These are phyloP conservation scores for Leiothrix lutea DNA, from an alignment of 2,113 vertebrate genomes.

Conservation along the genomic window DNA sequence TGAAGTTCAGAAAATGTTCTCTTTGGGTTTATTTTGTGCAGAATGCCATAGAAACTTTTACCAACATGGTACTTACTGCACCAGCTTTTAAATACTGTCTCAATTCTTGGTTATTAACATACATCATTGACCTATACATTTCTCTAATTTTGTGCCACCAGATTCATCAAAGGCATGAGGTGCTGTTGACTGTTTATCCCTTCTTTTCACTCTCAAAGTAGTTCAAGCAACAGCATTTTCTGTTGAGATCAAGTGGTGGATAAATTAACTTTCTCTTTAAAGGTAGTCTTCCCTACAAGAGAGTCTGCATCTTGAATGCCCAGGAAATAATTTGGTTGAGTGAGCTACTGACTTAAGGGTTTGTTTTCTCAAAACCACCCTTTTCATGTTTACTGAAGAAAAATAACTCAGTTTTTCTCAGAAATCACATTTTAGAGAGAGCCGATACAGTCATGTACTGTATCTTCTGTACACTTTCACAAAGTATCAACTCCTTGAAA, in stretches of 20 bases:
- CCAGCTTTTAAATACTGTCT: not conserved
- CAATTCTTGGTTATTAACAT: not conserved
- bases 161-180: not conserved
- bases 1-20: not conserved
- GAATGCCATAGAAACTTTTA: not conserved
- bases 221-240: not conserved
- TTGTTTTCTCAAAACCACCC: not conserved
- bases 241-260: not conserved
- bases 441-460: not conserved
- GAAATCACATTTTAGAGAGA: not conserved
- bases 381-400: not conserved
- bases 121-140: not conserved
- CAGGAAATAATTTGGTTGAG: not conserved
- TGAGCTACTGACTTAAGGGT: not conserved
- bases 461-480: not conserved
- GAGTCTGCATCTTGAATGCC: not conserved
- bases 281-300: not conserved
- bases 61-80: not conserved
- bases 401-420: not conserved
- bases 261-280: not conserved
- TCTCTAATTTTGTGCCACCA: not conserved
- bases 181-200: not conserved
- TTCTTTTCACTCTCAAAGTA: not conserved
- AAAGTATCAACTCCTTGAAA: not conserved
- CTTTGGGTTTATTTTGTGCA: not conserved